Evolutionary conservation across 2,113 vertebrate genomes (phyloP).

Genomic region (Urocolius indicus): DNA sequence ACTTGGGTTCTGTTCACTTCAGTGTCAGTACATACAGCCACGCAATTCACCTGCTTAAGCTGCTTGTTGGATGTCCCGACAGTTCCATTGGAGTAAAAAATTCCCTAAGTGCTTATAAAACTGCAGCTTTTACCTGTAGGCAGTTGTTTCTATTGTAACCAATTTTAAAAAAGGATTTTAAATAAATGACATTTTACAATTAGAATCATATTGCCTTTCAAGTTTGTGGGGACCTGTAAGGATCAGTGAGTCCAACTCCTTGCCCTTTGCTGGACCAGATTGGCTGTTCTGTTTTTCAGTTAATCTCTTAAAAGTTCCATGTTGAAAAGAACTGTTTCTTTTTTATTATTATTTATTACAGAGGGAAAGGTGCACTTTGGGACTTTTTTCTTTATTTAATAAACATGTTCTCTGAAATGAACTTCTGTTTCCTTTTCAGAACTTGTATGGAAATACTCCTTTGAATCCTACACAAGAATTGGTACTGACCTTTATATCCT

Average conservation of each 20-base stretch:
- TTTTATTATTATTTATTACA: not conserved
- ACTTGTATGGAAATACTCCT: slow-evolving; percentile 79
- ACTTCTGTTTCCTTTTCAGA: slow-evolving; percentile 75
- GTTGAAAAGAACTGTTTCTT: not conserved
- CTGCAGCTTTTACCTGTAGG: not conserved
- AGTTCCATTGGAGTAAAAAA: not conserved
- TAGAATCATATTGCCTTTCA: not conserved
- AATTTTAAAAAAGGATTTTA: not conserved
- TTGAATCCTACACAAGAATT: slow-evolving; percentile 71
- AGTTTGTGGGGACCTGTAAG: not conserved
- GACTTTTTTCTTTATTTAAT: not conserved
- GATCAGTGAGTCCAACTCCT: not conserved
- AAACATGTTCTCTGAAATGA: not conserved
- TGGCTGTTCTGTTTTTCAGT: not conserved
- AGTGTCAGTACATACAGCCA: not conserved
- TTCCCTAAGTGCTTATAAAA: not conserved
- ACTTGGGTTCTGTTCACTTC: not conserved
- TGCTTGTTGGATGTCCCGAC: not conserved
- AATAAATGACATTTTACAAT: not conserved
- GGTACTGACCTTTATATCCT: slow-evolving; percentile 91
- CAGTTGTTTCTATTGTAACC: not conserved
- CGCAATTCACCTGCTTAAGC: not conserved
- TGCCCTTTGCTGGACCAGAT: not conserved
- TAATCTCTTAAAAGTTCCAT: not conserved
- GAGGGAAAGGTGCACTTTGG: not conserved